Evolutionary conservation across 2,113 vertebrate genomes (phyloP).

Genomic region (Junco hyemalis): DNA sequence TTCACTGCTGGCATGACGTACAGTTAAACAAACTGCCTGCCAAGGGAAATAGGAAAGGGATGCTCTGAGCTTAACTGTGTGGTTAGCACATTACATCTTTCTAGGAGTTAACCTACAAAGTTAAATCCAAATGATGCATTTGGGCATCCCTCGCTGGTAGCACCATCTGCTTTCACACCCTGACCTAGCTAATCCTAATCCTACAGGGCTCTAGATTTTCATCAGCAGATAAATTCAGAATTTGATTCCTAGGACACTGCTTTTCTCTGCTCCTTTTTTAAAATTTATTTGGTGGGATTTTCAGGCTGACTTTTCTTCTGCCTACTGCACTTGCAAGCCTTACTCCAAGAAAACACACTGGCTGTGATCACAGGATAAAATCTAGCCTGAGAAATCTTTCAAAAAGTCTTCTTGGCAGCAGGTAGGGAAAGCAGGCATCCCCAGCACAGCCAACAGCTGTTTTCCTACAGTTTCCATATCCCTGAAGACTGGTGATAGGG

Average conservation of each 20-base stretch:
- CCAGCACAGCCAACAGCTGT: not conserved
- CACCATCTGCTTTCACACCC: not conserved
- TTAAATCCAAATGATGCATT: not conserved
- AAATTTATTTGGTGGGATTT: not conserved
- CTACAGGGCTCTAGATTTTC: not conserved
- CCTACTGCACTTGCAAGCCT: not conserved
- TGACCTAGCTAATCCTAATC: not conserved
- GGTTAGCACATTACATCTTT: slow-evolving; percentile 22
- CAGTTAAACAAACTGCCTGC: slow-evolving; percentile 39
- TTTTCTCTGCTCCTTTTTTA: not conserved
- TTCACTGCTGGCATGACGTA: not conserved
- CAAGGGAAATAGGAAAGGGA: slow-evolving; percentile 47
- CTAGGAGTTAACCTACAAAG: slow-evolving; percentile 1
- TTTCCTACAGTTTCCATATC: not conserved
- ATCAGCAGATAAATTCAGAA: not conserved
- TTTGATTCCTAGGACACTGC: not conserved
- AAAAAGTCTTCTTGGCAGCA: not conserved
- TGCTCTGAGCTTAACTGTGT: slow-evolving; percentile 19
- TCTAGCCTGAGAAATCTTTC: not conserved
- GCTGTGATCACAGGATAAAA: not conserved
- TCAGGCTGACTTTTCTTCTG: not conserved
- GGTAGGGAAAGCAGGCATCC: not conserved
- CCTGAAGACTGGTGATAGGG: not conserved
- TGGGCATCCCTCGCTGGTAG: not conserved
- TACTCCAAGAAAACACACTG: not conserved